Percentiles rank a stretch among this genome's conserved stretches.
Conservation (phyloP, 92 coral and sea anemone species). For the Actinostola sp. region DNA sequence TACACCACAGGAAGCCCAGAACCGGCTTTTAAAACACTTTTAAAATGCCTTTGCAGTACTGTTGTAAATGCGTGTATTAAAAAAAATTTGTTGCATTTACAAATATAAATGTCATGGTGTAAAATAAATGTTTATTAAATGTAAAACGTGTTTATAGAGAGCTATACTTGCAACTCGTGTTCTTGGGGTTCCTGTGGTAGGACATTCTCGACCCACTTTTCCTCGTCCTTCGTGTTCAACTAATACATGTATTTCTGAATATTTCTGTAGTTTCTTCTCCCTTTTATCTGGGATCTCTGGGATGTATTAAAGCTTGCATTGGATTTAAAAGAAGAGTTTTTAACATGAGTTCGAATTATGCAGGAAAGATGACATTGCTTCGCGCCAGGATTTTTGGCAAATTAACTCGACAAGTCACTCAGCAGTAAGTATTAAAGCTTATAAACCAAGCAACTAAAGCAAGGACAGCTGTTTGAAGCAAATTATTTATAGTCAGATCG, state of each 20-base stretch:
- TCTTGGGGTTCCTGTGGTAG: slow-evolving; percentile 16
- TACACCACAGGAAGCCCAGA: slow-evolving; percentile 6
- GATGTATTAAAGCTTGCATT: no score
- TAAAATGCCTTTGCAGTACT: no score
- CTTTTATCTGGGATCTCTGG: not conserved
- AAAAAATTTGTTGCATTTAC: no score
- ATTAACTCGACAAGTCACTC: slow-evolving; percentile 88
- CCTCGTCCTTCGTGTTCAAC: not conserved
- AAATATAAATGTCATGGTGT: no score
- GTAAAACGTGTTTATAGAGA: no score
- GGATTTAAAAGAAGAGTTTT: not conserved
- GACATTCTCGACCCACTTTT: slow-evolving; percentile 8
- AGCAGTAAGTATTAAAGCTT: slow-evolving; percentile 86
- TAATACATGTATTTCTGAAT: no score
- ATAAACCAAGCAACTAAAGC: no score
- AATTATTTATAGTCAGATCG: no score
- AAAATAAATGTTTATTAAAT: no score
- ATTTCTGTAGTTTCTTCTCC: no score
- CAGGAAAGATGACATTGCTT: slow-evolving; percentile 89
- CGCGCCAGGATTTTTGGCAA: slow-evolving; percentile 97
- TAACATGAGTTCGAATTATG: slow-evolving; percentile 87
- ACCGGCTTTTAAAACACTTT: not conserved
- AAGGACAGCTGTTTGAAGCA: no score
- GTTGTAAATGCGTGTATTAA: no score
- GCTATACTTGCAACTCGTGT: not conserved